A percentile compares a stretch with the other conserved stretches of the same genome.
phyloP scores from a whole-genome alignment of 64 coral and sea anemone species.

The Porites lutea region DNA sequence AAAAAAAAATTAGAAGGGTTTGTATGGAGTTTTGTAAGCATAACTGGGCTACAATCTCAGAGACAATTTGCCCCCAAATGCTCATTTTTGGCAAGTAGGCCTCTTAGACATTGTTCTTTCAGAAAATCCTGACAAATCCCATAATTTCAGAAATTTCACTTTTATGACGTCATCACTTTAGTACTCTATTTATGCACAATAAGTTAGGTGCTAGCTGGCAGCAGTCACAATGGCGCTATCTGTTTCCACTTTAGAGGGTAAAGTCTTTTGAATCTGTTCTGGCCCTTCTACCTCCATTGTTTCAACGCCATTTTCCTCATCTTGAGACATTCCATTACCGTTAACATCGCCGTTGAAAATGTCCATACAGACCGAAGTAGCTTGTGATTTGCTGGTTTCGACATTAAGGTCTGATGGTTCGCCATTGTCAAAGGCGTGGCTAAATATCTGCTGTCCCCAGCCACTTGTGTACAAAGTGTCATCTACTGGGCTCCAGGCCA shows the following conservation, averaged over 20 bases:
- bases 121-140: too few species aligned
- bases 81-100: too few species aligned
- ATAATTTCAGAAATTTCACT: too few species aligned
- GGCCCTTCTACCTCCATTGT: constrained; percentile 80
- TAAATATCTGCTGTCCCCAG: constrained; percentile 84
- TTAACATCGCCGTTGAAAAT: constrained; percentile 78
- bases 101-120: too few species aligned
- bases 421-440: constrained; percentile 53
- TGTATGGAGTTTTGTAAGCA: too few species aligned
- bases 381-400: constrained; percentile 87
- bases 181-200: too few species aligned
- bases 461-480: constrained; percentile 90
- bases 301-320: constrained; percentile 53
- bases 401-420: constrained; percentile 83
- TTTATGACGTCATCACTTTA: too few species aligned
- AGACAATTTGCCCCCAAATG: too few species aligned
- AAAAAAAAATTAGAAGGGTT: too few species aligned
- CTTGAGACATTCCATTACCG: constrained; percentile 31
- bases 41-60: too few species aligned
- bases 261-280: constrained; percentile 49
- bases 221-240: constrained; percentile 5
- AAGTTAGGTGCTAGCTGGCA: neutral
- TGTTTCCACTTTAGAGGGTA: neutral
- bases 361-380: constrained; percentile 78
- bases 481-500: constrained; percentile 95